These are phyloP conservation scores for Phylloscopus collybita DNA, from an alignment of 2,797 vertebrate genomes.

Conservation along the genomic window DNA sequence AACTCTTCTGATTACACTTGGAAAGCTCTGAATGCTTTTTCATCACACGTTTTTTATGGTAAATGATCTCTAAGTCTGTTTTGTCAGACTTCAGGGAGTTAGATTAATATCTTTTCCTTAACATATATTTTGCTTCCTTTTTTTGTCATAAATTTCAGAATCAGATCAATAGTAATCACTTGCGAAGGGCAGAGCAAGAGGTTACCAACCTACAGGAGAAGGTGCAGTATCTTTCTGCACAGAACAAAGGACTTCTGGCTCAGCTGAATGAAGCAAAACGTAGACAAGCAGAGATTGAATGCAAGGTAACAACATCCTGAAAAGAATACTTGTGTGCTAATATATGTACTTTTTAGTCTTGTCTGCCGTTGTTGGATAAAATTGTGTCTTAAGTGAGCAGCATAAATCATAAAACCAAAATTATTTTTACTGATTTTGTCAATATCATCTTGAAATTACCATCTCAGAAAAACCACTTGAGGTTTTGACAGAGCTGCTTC, in stretches of 20 bases:
- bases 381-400: neutral
- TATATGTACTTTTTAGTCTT: neutral
- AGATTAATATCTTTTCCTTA: neutral
- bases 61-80: neutral
- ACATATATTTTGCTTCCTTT: neutral
- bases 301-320: constrained; percentile 83
- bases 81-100: neutral
- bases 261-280: constrained; percentile 91
- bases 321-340: neutral
- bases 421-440: neutral
- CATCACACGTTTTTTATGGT: neutral
- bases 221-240: constrained; percentile 84
- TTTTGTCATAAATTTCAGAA: constrained; percentile 80
- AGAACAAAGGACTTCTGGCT: constrained; percentile 89
- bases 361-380: neutral
- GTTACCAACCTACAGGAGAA: constrained; percentile 81
- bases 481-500: constrained; percentile 11
- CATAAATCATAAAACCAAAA: neutral
- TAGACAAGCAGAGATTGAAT: constrained; percentile 93
- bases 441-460: neutral
- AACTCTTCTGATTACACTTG: neutral
- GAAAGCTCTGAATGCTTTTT: neutral
- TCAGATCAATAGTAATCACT: constrained; percentile 94
- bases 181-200: constrained; percentile 91
- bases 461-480: neutral